These are phyloP conservation scores for Dicyrtoma fusca DNA, from an alignment of 2,888 invertebrate species.

Conservation along the genomic window DNA sequence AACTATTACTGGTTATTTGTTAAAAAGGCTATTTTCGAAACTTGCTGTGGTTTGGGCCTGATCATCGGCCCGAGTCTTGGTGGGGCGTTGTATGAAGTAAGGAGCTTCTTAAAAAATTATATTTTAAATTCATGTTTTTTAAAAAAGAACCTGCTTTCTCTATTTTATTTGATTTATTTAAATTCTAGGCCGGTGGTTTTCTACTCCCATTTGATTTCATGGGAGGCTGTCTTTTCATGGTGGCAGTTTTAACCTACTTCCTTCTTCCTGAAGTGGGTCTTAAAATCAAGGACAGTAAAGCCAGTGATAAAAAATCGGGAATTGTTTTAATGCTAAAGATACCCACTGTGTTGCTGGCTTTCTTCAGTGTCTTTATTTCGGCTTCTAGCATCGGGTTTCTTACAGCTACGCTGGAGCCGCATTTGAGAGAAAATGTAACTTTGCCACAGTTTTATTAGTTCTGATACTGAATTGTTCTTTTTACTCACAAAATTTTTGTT, in stretches of 20 bases:
- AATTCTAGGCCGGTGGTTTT: constrained; percentile 61
- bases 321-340: constrained; percentile 50
- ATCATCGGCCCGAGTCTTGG: constrained; percentile 61
- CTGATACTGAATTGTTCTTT: too few relatives aligned
- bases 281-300: too few relatives aligned
- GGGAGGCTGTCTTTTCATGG: constrained; percentile 59
- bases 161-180: too few relatives aligned
- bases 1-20: too few relatives aligned
- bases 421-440: constrained; percentile 63
- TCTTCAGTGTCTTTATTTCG: constrained; percentile 58
- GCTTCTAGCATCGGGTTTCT: constrained; percentile 62
- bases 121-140: too few relatives aligned
- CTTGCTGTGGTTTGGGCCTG: constrained; percentile 60
- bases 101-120: constrained; percentile 57
- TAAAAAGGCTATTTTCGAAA: constrained; percentile 60
- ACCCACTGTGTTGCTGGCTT: constrained; percentile 59
- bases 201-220: constrained; percentile 60
- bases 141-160: too few relatives aligned
- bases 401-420: constrained; percentile 65
- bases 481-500: too few relatives aligned
- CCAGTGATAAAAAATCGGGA: not conserved
- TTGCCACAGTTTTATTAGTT: not conserved
- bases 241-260: constrained; percentile 58
- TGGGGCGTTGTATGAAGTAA: constrained; percentile 58
- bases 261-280: constrained; percentile 59